Evolutionary conservation across 2,113 vertebrate genomes (phyloP).

Genomic region (Mobula hypostoma): DNA sequence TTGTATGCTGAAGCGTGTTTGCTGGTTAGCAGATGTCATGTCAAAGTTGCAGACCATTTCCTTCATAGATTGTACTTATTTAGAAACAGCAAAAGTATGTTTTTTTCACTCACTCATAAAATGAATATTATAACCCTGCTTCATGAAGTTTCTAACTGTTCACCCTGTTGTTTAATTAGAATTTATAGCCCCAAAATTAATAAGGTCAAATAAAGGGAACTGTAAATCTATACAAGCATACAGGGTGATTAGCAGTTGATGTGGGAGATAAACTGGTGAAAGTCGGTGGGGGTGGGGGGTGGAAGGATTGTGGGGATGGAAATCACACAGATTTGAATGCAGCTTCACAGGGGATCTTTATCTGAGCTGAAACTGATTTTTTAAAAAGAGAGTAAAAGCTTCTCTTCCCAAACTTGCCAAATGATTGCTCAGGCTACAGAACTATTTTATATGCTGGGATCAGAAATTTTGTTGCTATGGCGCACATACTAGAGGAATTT

Average conservation of each 20-base stretch:
- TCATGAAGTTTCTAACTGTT: neutral
- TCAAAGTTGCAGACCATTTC: slow-evolving; percentile 14
- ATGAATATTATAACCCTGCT: neutral
- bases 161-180: neutral
- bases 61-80: neutral
- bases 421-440: neutral
- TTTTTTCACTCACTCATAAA: neutral
- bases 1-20: slow-evolving; percentile 12
- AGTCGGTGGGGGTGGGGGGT: too few species aligned
- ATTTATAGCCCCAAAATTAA: neutral
- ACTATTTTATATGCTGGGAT: neutral
- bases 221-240: neutral
- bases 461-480: neutral
- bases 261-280: neutral
- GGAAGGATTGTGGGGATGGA: neutral
- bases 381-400: neutral
- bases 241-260: neutral
- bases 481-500: neutral
- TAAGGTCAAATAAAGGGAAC: neutral
- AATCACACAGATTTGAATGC: neutral
- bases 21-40: slow-evolving; percentile 21
- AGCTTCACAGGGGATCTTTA: slow-evolving; percentile 7
- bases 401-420: neutral
- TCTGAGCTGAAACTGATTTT: neutral
- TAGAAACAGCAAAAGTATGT: neutral